Conservation (phyloP, 1,140 invertebrate species). For the Calosoma granatense region DNA sequence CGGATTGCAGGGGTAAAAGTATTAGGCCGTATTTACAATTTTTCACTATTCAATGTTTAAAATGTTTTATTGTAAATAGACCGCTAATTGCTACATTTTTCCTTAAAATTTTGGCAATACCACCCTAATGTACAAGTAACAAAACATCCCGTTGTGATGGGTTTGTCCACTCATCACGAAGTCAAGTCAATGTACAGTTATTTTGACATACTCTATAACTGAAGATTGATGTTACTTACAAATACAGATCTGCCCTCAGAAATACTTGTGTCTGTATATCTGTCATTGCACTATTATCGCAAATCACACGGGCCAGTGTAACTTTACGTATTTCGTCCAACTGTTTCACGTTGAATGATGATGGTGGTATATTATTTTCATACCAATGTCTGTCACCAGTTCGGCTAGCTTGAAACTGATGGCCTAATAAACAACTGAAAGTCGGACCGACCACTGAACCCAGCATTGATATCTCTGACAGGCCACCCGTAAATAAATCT, state of each 20-base stretch:
- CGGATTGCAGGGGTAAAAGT: too few relatives aligned
- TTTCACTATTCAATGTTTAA: too few relatives aligned
- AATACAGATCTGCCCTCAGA: conserved; percentile 39
- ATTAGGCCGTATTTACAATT: too few relatives aligned
- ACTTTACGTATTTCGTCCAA: conserved; percentile 78
- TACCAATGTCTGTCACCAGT: conserved; percentile 36
- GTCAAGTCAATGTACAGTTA: too few relatives aligned
- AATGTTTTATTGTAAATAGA: too few relatives aligned
- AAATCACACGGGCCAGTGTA: conserved; percentile 77
- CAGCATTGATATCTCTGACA: conserved; percentile 57
- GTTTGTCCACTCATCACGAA: too few relatives aligned
- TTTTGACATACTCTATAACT: too few relatives aligned
- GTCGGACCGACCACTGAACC: conserved; percentile 71
- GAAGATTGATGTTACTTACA: conserved; percentile 35
- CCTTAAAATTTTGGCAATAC: too few relatives aligned
- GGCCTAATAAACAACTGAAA: conserved; percentile 71
- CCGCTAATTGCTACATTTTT: too few relatives aligned
- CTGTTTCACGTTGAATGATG: conserved; percentile 76
- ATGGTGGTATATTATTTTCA: conserved; percentile 70
- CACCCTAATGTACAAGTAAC: too few relatives aligned
- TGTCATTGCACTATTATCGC: conserved; percentile 55
- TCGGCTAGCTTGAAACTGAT: conserved; percentile 42
- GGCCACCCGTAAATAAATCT: conserved; percentile 72
- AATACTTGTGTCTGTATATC: conserved; percentile 51
- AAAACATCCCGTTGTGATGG: too few relatives aligned